Base-by-base conservation (phyloP, 1,140 invertebrate genomes). In the Neomicropteryx cornuta region DNA sequence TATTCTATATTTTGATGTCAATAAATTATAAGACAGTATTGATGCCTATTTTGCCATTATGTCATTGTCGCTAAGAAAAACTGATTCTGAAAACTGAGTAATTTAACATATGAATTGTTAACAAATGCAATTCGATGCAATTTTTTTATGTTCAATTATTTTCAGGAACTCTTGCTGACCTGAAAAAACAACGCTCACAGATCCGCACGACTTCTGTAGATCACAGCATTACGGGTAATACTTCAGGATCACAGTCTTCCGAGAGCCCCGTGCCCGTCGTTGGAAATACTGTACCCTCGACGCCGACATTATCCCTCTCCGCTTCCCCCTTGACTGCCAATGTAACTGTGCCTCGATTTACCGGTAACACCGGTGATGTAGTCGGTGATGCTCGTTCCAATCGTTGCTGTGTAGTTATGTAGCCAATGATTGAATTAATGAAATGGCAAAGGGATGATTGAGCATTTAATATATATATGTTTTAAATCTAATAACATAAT, bases 141-240 rank as follows among this genome's bases (percentile, higher is more conserved):
- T n/a, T n/a, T n/a, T n/a, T n/a, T n/a, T n/a, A n/a, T n/a, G n/a
- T n/a, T n/a, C n/a, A n/a, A n/a, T n/a, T n/a, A n/a, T 20, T 62
- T 66, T 20, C 60, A 68, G 66, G 66, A 49, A 90, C 87, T 18
- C 72, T 93, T 42, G 83, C 87, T 21, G 88, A 93, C 61, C 67
- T 93, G 53, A 93, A 93, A 66, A 90, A 90, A 53, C 86, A 91
- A 56, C 71, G 88, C 41, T 76, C 86, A 8, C 80, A 87, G 46
- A 87, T 81, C 50, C 69, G 86, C 44, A 80, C 79, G 39, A 67
- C 62, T 42, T 64, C 66, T 0, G 59, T 63, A 3, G 66, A 68
- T 41, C 62, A 50, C 38, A 61, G 58, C 31, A 18, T 57, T 19
- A 47, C 49, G 23, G 29, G 33, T n/a, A 24, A 33, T 3, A 27